A percentile compares a stretch with the other conserved stretches of the same genome.
Conservation (phyloP, 1,140 invertebrate species). For the Aphelinus certus region DNA sequence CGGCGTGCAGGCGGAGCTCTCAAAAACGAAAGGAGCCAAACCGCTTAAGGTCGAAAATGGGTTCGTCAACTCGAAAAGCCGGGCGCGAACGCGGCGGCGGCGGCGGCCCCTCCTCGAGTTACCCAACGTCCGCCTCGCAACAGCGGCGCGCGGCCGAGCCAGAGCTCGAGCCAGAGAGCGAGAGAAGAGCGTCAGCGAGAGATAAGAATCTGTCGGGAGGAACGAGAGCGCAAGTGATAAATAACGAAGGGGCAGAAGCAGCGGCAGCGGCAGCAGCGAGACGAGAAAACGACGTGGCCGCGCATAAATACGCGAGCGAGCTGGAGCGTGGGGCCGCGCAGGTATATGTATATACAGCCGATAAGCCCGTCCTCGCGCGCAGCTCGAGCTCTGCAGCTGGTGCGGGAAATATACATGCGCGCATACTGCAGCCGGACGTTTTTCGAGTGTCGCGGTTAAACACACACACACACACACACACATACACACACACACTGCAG, state of each 20-base stretch:
- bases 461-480: neutral
- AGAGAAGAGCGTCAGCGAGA: neutral
- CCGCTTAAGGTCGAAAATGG: no score
- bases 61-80: no score
- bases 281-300: neutral
- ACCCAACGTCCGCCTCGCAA: no score
- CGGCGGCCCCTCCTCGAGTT: no score
- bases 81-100: no score
- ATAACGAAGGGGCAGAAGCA: neutral
- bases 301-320: neutral
- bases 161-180: neutral
- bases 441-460: neutral
- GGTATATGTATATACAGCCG: slow-evolving; percentile 9
- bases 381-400: slow-evolving; percentile 20
- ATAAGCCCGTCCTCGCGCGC: slow-evolving; percentile 17
- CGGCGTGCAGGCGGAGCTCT: no score
- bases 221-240: slow-evolving; percentile 13
- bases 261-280: no score
- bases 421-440: neutral
- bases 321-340: slow-evolving; percentile 1
- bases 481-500: neutral
- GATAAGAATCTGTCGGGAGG: neutral
- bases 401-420: slow-evolving; percentile 5
- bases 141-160: no score
- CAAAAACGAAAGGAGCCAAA: no score